Percentiles rank a stretch among this genome's conserved stretches.
phyloP scores from a whole-genome alignment of 2,888 invertebrate genomes.

The Pheosia tremula region DNA sequence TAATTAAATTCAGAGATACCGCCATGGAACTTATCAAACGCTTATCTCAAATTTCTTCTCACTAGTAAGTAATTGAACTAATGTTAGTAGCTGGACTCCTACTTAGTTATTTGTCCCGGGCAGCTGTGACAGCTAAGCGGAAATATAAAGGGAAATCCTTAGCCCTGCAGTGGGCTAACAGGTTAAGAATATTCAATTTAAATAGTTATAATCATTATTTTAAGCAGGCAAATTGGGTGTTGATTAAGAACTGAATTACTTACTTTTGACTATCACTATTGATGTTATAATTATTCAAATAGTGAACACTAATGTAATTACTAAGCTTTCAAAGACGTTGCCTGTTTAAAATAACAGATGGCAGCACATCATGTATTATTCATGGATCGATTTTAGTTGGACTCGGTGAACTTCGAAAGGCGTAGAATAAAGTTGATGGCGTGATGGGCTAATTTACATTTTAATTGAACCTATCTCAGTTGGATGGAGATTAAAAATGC shows the following conservation, averaged over 20 bases:
- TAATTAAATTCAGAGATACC: background rate
- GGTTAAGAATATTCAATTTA: no score
- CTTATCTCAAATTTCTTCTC: background rate
- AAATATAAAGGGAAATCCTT: no score
- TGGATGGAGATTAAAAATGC: constrained; percentile 40
- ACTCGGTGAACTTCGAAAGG: constrained; percentile 62
- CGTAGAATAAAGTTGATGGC: constrained; percentile 50
- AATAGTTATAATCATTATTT: no score
- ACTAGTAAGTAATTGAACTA: background rate
- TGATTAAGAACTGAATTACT: no score
- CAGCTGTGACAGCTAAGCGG: no score
- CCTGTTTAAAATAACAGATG: constrained; percentile 74
- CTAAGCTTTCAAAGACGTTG: constrained; percentile 61
- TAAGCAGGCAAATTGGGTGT: no score
- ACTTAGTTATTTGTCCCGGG: no score
- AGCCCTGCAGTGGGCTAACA: no score
- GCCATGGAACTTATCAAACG: background rate
- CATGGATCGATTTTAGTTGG: constrained; percentile 62
- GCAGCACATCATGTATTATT: constrained; percentile 68
- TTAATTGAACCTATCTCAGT: constrained; percentile 63
- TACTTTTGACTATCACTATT: no score
- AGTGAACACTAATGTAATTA: background rate
- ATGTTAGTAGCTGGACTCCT: background rate
- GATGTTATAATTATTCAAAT: no score
- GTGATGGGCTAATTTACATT: constrained; percentile 64